phyloP scores from a whole-genome alignment of 2,797 vertebrate species.

The Sebastes itinus region DNA sequence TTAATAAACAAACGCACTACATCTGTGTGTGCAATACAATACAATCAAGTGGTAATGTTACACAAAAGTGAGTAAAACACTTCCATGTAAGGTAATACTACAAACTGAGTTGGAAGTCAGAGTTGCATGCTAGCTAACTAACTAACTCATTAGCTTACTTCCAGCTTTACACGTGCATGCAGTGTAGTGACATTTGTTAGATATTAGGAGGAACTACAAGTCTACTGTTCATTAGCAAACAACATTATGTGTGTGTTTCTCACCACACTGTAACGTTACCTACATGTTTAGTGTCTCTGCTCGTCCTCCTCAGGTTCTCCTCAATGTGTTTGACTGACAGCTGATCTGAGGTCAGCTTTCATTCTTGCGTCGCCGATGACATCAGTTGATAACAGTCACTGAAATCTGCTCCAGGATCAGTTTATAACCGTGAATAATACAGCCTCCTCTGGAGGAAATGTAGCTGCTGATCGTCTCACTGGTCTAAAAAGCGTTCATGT shows the following conservation, averaged over 20 bases:
- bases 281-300: constrained; percentile 51
- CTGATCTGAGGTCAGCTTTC: constrained; percentile 12
- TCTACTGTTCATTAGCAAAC: background rate
- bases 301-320: background rate
- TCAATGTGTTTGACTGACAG: background rate
- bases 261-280: constrained; percentile 27
- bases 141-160: background rate
- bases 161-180: background rate
- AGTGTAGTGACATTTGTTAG: background rate
- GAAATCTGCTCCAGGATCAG: constrained; percentile 9
- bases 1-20: background rate
- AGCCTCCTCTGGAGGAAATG: background rate
- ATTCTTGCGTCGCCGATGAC: rapidly evolving
- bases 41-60: background rate
- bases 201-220: rapidly evolving
- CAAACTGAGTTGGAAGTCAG: background rate
- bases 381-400: background rate
- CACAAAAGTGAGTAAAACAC: background rate
- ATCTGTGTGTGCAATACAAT: background rate
- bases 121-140: background rate
- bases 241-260: background rate
- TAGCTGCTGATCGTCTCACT: background rate
- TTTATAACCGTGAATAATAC: background rate
- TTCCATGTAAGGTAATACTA: constrained; percentile 17
- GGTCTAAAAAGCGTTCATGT: background rate